Percentiles rank a stretch among this genome's conserved stretches.
Evolutionary conservation across 2,888 invertebrate genomes (phyloP).

Genomic region (Parnassius mnemosyne): DNA sequence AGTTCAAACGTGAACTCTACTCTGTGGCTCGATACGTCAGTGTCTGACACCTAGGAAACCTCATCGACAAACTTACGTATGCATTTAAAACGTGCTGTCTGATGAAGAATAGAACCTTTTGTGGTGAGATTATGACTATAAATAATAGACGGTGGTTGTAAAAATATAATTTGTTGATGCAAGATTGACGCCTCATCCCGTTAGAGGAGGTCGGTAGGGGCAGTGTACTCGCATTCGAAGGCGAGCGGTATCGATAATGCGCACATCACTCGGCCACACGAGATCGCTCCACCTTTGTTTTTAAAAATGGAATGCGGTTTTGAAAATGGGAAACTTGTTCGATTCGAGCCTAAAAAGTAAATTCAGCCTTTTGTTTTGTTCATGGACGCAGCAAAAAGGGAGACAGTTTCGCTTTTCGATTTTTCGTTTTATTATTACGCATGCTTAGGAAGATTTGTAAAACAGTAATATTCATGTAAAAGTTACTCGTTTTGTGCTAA

Average conservation of each 20-base stretch:
- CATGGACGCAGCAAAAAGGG: constrained; percentile 21
- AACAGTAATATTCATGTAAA: neutral
- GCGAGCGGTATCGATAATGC: constrained; percentile 60
- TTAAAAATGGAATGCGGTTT: constrained; percentile 67
- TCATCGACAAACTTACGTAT: constrained; percentile 31
- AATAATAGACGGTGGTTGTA: constrained; percentile 23
- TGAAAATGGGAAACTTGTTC: constrained; percentile 61
- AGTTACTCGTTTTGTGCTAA: neutral
- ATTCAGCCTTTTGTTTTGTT: constrained; percentile 43
- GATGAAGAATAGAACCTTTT: constrained; percentile 43
- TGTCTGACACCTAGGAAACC: constrained; percentile 52
- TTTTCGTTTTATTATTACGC: neutral
- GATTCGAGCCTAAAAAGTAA: constrained; percentile 46
- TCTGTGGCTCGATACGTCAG: constrained; percentile 52
- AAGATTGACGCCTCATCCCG: constrained; percentile 67
- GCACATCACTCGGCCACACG: constrained; percentile 57
- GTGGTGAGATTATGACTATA: constrained; percentile 37
- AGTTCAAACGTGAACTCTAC: constrained; percentile 38
- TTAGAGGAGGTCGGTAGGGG: constrained; percentile 57
- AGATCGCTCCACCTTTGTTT: constrained; percentile 49
- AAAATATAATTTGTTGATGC: constrained; percentile 56
- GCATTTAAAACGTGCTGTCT: constrained; percentile 23
- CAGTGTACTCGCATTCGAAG: constrained; percentile 59
- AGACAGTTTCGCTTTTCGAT: constrained; percentile 10
- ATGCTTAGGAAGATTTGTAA: neutral